Evolutionary conservation across 2,888 invertebrate species (phyloP).

Genomic region (Cabera pusaria): DNA sequence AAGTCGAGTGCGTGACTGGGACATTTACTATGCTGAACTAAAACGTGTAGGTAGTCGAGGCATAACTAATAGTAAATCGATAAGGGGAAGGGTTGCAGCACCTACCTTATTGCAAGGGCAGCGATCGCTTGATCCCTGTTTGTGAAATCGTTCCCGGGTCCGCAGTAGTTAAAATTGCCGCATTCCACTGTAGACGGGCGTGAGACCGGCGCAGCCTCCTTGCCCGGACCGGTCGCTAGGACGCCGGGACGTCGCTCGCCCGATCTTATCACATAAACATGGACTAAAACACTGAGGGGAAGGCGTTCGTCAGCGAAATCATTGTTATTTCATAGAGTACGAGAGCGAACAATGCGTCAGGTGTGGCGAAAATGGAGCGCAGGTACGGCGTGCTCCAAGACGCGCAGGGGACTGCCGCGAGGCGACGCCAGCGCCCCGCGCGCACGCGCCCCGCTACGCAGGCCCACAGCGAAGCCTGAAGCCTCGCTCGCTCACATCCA

Average conservation of each 20-base stretch:
- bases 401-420: conserved; percentile 66
- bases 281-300: conserved; percentile 55
- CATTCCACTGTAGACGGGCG: conserved; percentile 79
- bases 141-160: conserved; percentile 72
- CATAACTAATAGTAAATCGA: conserved; percentile 22
- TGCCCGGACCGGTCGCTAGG: conserved; percentile 70
- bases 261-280: conserved; percentile 68
- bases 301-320: conserved; percentile 47
- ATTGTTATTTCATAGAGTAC: conserved; percentile 64
- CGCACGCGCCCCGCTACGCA: conserved; percentile 48
- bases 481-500: conserved; percentile 60
- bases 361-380: conserved; percentile 39
- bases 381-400: conserved; percentile 53
- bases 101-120: conserved; percentile 62
- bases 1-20: conserved; percentile 22
- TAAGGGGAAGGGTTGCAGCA: conserved; percentile 25
- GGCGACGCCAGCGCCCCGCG: conserved; percentile 66
- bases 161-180: conserved; percentile 83
- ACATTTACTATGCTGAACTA: conserved; percentile 13
- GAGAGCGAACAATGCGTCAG: conserved; percentile 51
- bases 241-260: conserved; percentile 40
- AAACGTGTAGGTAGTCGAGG: conserved; percentile 11
- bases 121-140: conserved; percentile 65
- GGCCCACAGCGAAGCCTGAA: conserved; percentile 38
- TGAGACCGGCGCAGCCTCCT: conserved; percentile 76